These are phyloP conservation scores for Montipora efflorescens DNA, from an alignment of 64 coral and sea anemone species.

Conservation along the genomic window DNA sequence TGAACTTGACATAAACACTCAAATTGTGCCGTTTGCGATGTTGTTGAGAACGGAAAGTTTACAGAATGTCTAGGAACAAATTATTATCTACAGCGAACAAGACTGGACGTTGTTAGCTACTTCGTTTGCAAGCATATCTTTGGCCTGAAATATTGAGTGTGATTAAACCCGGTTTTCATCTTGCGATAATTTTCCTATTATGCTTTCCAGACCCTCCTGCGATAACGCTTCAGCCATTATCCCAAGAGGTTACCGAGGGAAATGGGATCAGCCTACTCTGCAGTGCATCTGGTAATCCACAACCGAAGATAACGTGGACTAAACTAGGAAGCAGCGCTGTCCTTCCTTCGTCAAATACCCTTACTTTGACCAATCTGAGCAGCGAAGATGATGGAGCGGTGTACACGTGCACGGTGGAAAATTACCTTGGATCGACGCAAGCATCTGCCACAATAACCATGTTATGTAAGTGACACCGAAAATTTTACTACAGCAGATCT, in stretches of 20 bases:
- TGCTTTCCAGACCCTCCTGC: neutral
- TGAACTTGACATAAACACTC: too few species aligned
- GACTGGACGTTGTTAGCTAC: too few species aligned
- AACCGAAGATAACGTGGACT: slow-evolving; percentile 33
- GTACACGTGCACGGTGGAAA: neutral
- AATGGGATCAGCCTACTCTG: neutral
- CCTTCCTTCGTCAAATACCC: neutral
- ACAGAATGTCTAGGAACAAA: too few species aligned
- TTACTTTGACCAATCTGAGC: neutral
- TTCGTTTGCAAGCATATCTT: too few species aligned
- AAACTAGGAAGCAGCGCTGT: neutral
- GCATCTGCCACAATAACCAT: neutral
- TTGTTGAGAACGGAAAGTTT: too few species aligned
- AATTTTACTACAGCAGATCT: neutral
- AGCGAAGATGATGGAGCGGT: slow-evolving; percentile 37
- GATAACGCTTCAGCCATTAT: neutral
- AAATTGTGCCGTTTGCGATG: too few species aligned
- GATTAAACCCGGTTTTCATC: too few species aligned
- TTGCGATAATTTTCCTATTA: neutral
- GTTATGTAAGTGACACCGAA: neutral
- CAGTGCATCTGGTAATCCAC: slow-evolving; percentile 39
- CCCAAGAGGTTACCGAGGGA: neutral
- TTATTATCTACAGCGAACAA: too few species aligned
- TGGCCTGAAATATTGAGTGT: too few species aligned
- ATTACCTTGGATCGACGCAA: slow-evolving; percentile 6